Base-by-base conservation (phyloP, 2,888 invertebrate species). In the Caenorhabditis sinica region DNA sequence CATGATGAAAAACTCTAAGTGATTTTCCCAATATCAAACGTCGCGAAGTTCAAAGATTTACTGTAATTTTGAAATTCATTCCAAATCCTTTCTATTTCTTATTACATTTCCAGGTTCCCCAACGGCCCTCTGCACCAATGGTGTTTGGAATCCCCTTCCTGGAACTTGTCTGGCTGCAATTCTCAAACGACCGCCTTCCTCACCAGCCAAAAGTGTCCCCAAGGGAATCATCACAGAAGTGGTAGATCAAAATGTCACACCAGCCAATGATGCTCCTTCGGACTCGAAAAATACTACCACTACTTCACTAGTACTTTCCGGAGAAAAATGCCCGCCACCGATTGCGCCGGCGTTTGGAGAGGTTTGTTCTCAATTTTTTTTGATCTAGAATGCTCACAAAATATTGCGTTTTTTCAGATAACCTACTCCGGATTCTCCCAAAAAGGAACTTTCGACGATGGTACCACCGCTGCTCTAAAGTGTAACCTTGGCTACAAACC, bases 401-500 rank as follows among this genome's bases (percentile, higher is more conserved):
- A 49, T 1, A 17, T 17, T n/a, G 3, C 4, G 13, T 49, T 13
- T 23, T 63, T 82, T 17, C 73, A 83, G 80, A 85, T 85, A 5
- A 85, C 85, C 13, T 85, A 82, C 60, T 85, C 85, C 11, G 40
- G 56, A 1, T 49, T 58, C 53, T 85, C 85, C 23, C 40, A 49
- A 20, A 81, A 85, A 43, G 69, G 73, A 20, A 40, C 74, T 3
- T 85, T 85, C 36, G 69, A 68, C 13, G 86, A 86, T 45, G 89
- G 87, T 23, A 88, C 90, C 3, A 83, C 85, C 1, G 90, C 88
- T 11, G 88, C 87, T 4, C 83, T 90, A 3, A 74, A 72, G 28
- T 90, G 90, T 81, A 73, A 85, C 61, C 65, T 88, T 17, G 90
- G 89, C 20, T 86, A 86, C 30, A 82, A 73, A 30, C 53, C 84